These are phyloP conservation scores for Anisognathus igniventris DNA, from an alignment of 2,797 vertebrate species.

Conservation along the genomic window DNA sequence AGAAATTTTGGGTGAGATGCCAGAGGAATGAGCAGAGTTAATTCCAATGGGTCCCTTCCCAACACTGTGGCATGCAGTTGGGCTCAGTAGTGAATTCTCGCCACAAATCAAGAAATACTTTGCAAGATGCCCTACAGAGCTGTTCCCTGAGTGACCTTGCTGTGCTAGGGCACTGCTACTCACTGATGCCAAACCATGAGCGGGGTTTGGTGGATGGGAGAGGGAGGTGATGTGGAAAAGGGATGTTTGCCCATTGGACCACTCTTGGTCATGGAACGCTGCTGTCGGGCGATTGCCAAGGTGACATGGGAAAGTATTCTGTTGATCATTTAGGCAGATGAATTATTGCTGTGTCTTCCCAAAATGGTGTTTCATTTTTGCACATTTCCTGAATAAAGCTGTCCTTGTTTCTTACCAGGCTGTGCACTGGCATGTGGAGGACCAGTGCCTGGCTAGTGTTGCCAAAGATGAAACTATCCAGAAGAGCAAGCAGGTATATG, in stretches of 20 bases:
- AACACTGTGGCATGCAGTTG: not conserved
- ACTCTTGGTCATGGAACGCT: not conserved
- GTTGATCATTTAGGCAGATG: not conserved
- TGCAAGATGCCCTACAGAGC: not conserved
- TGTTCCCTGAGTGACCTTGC: not conserved
- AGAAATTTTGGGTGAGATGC: not conserved
- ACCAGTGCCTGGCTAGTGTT: not conserved
- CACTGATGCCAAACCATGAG: conserved; percentile 8
- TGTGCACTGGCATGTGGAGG: not conserved
- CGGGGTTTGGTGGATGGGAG: not conserved
- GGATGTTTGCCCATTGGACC: not conserved
- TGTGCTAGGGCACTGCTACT: not conserved
- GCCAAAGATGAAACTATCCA: not conserved
- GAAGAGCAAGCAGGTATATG: not conserved
- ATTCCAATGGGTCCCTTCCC: not conserved
- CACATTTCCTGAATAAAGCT: not conserved
- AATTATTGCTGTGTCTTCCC: not conserved
- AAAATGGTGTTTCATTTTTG: not conserved
- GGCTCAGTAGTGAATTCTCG: not conserved
- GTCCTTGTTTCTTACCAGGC: not conserved
- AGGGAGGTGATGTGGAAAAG: not conserved
- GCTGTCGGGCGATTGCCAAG: not conserved
- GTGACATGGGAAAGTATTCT: conserved; percentile 11
- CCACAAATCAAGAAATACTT: conserved; percentile 9
- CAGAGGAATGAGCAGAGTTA: not conserved